Evolutionary conservation across 2,113 vertebrate species (phyloP), one percentile per base, ranked within the genome.

Genomic region (Gobiocypris rarus): DNA sequence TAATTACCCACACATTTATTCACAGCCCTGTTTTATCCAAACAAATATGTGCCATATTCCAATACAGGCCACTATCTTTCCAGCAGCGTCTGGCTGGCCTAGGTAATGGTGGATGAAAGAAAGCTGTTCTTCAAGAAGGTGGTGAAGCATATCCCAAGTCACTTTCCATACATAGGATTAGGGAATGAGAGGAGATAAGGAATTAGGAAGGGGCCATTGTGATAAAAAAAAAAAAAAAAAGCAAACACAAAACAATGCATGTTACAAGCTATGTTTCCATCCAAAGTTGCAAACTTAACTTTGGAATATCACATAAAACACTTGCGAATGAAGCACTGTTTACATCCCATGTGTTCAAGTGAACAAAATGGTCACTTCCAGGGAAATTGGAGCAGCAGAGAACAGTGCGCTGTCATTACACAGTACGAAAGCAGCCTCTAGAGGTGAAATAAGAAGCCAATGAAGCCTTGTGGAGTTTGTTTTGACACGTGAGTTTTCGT

Each of bases 81-180:
- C 28, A 41, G 54, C 3, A 1, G 22, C 9, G 19, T 77, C 52
- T 77, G 52, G 9, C 50, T 77, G 75, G 52, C 19, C 19, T 58
- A 13, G 56, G 38, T 79, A 24, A 17, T 43, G 24, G 38, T 1
- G 17, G 56, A 79, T 45, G 31, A 61, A 56, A 79, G 1, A 79
- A 45, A 63, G 56, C 58, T 17, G 56, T 28, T 79, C 22, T 59
- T 43, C 38, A 26, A 22, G 9, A 28, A 45, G 71, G 45, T 28
- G 24, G 43, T 74, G 43, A 74, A 45, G 71, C 45, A 74, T 48
- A 73, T 5, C 71, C 10, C 24, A 45, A 73, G 31, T 87, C 61
- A 84, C 71, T 75, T 82, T 84, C 78, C 69, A 77, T 56, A 87
- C 63, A 71, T 48, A 77, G 77, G 24, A 59, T n/a, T 38, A 52